These are phyloP conservation scores for Pandemis corylana DNA, from an alignment of 2,888 invertebrate genomes.

Conservation along the genomic window DNA sequence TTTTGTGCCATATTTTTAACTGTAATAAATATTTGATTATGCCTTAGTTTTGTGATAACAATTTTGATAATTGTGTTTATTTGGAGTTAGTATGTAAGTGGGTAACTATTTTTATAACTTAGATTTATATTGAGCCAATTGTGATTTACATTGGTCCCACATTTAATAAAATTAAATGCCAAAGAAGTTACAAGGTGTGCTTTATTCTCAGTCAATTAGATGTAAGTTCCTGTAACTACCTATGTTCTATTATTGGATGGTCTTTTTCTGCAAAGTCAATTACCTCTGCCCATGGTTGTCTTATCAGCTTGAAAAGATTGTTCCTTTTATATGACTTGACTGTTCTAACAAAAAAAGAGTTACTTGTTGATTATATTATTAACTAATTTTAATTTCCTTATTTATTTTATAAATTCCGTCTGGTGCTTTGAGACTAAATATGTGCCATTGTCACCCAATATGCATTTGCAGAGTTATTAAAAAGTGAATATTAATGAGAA, in stretches of 20 bases:
- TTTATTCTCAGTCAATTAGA: conserved; percentile 6
- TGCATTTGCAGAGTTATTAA: too few relatives aligned
- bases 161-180: conserved; percentile 29
- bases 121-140: neutral
- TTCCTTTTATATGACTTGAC: neutral
- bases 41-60: conserved; percentile 1
- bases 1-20: neutral
- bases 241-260: neutral
- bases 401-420: too few relatives aligned
- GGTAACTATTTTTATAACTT: neutral
- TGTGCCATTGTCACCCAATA: too few relatives aligned
- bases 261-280: neutral
- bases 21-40: neutral
- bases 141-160: conserved; percentile 12
- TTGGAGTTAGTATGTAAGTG: neutral
- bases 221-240: neutral
- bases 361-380: too few relatives aligned
- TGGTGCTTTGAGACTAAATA: too few relatives aligned
- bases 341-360: too few relatives aligned
- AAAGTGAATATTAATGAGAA: too few relatives aligned
- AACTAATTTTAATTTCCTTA: too few relatives aligned
- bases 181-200: conserved; percentile 7
- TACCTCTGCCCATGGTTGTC: too few relatives aligned
- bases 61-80: neutral
- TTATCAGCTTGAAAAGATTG: too few relatives aligned